Percentiles rank a stretch among this genome's conserved stretches.
Conservation (phyloP, 2,113 vertebrate species). For the Ondatra zibethicus region DNA sequence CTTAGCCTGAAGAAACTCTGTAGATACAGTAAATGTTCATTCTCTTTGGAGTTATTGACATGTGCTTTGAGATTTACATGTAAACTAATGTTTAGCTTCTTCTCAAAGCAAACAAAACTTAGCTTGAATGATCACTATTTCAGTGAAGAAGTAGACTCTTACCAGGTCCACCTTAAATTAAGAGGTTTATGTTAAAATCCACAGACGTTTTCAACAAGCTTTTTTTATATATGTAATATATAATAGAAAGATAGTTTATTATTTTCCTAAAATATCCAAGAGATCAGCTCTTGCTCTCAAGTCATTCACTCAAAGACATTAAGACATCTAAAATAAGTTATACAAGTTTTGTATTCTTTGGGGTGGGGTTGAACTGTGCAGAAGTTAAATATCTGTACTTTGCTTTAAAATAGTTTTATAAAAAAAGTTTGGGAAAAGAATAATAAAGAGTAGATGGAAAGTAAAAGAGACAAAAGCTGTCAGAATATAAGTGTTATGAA, state of each 20-base stretch:
- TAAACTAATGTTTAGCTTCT: not conserved
- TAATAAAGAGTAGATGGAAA: not conserved
- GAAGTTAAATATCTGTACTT: not conserved
- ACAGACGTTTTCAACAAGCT: not conserved
- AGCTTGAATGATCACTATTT: not conserved
- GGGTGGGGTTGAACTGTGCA: not conserved
- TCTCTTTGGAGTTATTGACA: not conserved
- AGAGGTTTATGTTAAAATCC: not conserved
- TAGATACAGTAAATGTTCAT: not conserved
- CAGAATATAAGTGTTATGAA: not conserved
- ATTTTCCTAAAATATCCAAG: not conserved
- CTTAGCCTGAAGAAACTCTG: not conserved
- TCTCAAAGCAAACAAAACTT: not conserved
- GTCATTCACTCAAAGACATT: not conserved
- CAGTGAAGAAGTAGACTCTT: not conserved
- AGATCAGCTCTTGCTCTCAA: slow-evolving; percentile 14
- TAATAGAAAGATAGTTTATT: not conserved
- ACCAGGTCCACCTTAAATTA: not conserved
- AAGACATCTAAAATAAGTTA: slow-evolving; percentile 10
- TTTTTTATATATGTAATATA: not conserved
- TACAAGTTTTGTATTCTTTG: not conserved
- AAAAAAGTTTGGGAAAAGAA: not conserved
- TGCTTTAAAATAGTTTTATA: not conserved
- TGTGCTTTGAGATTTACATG: not conserved
- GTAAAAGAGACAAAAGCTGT: not conserved